Base-by-base conservation (phyloP, 2,113 vertebrate genomes). In the Psilopsiagon aymara region DNA sequence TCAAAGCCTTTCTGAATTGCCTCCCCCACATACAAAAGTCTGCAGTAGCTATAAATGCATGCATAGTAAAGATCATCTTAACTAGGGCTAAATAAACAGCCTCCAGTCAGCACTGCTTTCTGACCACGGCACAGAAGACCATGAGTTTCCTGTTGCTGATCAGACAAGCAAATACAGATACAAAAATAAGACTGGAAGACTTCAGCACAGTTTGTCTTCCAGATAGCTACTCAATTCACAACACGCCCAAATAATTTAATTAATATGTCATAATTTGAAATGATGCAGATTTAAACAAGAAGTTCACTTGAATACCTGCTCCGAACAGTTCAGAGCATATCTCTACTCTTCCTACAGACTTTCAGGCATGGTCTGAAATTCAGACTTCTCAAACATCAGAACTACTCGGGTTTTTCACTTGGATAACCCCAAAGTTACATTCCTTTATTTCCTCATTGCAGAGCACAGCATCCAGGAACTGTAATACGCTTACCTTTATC, bases 11-110 rank as follows among this genome's bases (percentile, higher is more conserved):
- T 85, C 85, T 33, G 62, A 92, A 79, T 18, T 77, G 69, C 81
- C 66, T 89, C 66, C 94, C 78, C 67, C 82, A 75, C 82, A 80
- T 23, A 67, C 44, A 74, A 57, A 74, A 57, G 73, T 46, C 67
- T 39, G 49, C 63, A 86, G 82, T 53, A 80, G 68, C 84, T 94
- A 86, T 84, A 89, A 96, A 92, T 7, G 24, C 51, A 80, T 37
- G 17, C 70, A 52, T 8, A 94, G 66, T 46, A 79, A 91, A 87
- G 44, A 94, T 20, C 37, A 62, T 57, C 63, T 76, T 86, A 29
- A 70, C 93, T 67, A n/a, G 49, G 71, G 85, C 87, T 96, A 91
- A 97, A 92, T 43, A 89, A 94, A 89, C 70, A 79, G 62, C 68
- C 67, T 88, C 79, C 70, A 76, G 64, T 81, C 86, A 95, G 82